These are phyloP conservation scores for Diplosoma virens DNA, from an alignment of 23 tunicate genomes.

Conservation along the genomic window DNA sequence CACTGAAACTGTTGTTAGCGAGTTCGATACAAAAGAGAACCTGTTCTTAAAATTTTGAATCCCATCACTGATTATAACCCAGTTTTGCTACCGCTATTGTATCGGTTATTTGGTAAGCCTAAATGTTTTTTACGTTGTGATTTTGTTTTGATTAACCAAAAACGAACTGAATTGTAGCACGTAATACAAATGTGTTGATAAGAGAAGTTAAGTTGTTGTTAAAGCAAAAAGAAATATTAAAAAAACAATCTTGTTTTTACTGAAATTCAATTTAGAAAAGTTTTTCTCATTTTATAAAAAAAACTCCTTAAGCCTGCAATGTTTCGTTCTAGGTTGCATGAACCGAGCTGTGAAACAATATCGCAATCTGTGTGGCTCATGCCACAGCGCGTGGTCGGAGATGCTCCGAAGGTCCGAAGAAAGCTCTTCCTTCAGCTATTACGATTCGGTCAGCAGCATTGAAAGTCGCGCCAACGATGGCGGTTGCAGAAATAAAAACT, in stretches of 20 bases:
- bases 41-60: too few species aligned
- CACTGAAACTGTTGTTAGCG: too few species aligned
- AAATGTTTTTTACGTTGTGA: too few species aligned
- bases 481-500: not conserved
- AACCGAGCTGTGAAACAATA: slow-evolving; percentile 4
- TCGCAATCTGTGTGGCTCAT: slow-evolving; percentile 1
- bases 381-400: slow-evolving; percentile 12
- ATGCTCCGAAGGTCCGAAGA: not conserved
- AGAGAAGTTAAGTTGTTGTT: too few species aligned
- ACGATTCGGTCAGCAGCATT: slow-evolving; percentile 1
- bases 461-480: not conserved
- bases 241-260: not conserved
- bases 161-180: too few species aligned
- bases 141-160: too few species aligned
- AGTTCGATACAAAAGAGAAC: too few species aligned
- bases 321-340: slow-evolving; percentile 1
- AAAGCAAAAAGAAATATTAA: not conserved
- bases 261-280: not conserved
- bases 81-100: too few species aligned
- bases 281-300: not conserved
- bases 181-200: too few species aligned
- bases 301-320: not conserved
- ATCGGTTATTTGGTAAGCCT: too few species aligned
- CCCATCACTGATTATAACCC: too few species aligned
- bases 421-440: slow-evolving; percentile 2